Conservation (phyloP, 2,797 vertebrate genomes). For the Lerista edwardsae region DNA sequence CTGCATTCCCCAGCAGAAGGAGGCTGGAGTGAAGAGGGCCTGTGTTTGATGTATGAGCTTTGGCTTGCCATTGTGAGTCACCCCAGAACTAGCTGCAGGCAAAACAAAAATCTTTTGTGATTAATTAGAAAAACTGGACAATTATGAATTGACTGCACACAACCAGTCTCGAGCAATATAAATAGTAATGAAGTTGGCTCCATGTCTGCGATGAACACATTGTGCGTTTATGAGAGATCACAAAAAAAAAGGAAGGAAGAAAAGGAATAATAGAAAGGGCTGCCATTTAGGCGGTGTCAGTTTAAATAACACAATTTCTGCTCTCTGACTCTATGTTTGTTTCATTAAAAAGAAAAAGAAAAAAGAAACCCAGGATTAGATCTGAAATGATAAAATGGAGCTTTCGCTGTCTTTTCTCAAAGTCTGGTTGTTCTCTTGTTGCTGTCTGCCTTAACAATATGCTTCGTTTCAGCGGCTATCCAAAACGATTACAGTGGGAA, state of each 20-base stretch:
- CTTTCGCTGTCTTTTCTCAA: conserved; percentile 62
- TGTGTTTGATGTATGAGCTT: conserved; percentile 88
- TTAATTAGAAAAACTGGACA: conserved; percentile 93
- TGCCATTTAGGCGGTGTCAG: conserved; percentile 73
- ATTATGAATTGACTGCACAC: conserved; percentile 87
- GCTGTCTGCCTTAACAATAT: conserved; percentile 59
- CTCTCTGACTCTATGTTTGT: conserved; percentile 67
- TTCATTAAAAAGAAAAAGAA: conserved; percentile 27
- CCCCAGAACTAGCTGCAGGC: conserved; percentile 85
- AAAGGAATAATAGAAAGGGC: conserved; percentile 57
- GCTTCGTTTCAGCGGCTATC: conserved; percentile 61
- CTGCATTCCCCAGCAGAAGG: conserved; percentile 79
- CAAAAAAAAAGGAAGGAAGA: neutral
- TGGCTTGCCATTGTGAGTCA: conserved; percentile 87
- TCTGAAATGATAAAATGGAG: conserved; percentile 65
- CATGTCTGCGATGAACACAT: conserved; percentile 72
- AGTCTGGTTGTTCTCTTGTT: conserved; percentile 54
- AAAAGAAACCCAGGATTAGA: conserved; percentile 49
- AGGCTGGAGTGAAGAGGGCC: conserved; percentile 77
- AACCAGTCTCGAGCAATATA: conserved; percentile 82
- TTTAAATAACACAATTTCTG: conserved; percentile 75
- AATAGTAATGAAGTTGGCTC: conserved; percentile 85
- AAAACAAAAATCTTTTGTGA: conserved; percentile 92
- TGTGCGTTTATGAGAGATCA: conserved; percentile 73
- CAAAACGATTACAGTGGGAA: conserved; percentile 53